These are phyloP conservation scores for Chymomyza caudatula DNA, from an alignment of 2,888 invertebrate genomes.

Conservation along the genomic window DNA sequence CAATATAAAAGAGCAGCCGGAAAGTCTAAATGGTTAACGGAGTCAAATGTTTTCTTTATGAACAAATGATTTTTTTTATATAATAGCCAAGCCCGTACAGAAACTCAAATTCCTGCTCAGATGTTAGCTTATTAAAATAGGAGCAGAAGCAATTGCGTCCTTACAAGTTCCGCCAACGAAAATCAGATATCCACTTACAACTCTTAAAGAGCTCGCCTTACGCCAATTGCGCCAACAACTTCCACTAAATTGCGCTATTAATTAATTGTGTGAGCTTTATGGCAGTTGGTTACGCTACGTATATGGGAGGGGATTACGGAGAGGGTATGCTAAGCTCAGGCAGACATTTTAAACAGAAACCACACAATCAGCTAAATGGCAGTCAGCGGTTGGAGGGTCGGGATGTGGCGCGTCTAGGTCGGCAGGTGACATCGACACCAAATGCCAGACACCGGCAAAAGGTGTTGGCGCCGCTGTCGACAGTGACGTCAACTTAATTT, in stretches of 20 bases:
- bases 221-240: not conserved
- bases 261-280: constrained; percentile 66
- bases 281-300: constrained; percentile 13
- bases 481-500: constrained; percentile 59
- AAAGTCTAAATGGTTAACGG: too few species aligned
- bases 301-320: not conserved
- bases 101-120: not conserved
- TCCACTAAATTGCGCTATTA: constrained; percentile 58
- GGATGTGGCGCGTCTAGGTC: constrained; percentile 6
- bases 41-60: too few species aligned
- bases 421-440: constrained; percentile 59
- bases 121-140: not conserved
- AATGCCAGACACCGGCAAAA: constrained; percentile 49
- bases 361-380: constrained; percentile 69
- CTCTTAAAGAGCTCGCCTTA: not conserved
- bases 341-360: constrained; percentile 56
- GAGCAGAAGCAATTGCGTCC: not conserved
- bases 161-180: not conserved
- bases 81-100: not conserved
- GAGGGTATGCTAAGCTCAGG: not conserved
- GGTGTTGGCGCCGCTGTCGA: constrained; percentile 8
- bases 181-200: not conserved
- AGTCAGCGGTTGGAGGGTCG: constrained; percentile 23
- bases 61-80: too few species aligned
- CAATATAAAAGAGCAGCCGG: too few species aligned